Evolutionary conservation across 2,888 invertebrate species (phyloP).

Genomic region (Muscina levida): DNA sequence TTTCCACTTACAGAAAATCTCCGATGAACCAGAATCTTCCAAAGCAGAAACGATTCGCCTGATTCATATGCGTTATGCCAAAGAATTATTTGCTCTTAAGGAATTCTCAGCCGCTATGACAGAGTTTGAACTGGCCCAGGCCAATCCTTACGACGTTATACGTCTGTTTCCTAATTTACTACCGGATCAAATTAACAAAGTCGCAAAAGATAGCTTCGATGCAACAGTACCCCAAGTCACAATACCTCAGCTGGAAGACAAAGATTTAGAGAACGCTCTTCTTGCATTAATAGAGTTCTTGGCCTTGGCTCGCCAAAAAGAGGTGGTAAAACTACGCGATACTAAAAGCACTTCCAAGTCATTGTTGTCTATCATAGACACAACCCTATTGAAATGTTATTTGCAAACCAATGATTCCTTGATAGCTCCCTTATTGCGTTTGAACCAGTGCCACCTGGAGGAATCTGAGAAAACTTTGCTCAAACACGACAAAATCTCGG

Average conservation of each 20-base stretch:
- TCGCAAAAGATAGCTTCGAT: constrained; percentile 55
- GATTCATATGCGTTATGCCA: constrained; percentile 94
- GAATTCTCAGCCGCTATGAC: constrained; percentile 94
- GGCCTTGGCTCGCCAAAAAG: constrained; percentile 85
- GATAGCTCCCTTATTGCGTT: constrained; percentile 92
- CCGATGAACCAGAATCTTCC: constrained; percentile 89
- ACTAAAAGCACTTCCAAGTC: constrained; percentile 75
- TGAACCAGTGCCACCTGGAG: constrained; percentile 95
- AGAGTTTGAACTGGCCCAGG: constrained; percentile 92
- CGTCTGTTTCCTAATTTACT: constrained; percentile 94
- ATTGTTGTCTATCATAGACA: constrained; percentile 95
- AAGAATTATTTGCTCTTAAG: constrained; percentile 93
- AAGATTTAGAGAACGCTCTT: constrained; percentile 92
- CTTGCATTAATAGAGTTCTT: constrained; percentile 94
- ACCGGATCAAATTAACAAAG: constrained; percentile 73
- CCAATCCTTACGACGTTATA: constrained; percentile 97
- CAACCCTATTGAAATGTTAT: constrained; percentile 97
- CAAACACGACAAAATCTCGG: constrained; percentile 92
- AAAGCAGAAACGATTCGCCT: constrained; percentile 90
- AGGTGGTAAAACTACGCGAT: constrained; percentile 76
- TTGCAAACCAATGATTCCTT: constrained; percentile 97
- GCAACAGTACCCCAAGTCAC: constrained; percentile 60
- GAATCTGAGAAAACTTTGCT: constrained; percentile 95
- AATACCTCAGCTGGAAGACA: constrained; percentile 84
- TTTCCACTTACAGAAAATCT: constrained; percentile 88